Percentiles rank a stretch among this genome's conserved stretches.
Evolutionary conservation across 2,888 invertebrate genomes (phyloP).

Genomic region (Diloba caeruleocephala): DNA sequence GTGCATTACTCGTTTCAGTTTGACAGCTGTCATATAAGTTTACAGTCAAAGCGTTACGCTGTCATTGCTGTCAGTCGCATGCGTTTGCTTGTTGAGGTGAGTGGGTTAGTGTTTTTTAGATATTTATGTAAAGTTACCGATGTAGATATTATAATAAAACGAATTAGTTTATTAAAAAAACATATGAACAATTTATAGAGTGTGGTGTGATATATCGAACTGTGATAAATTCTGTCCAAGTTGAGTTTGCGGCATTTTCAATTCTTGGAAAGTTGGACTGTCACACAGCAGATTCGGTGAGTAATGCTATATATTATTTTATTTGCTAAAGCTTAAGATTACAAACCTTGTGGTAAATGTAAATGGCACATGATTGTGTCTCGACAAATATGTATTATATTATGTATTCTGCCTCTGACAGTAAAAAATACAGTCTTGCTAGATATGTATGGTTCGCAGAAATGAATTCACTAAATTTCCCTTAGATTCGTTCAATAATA

Average conservation of each 20-base stretch:
- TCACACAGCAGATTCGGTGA: constrained; percentile 79
- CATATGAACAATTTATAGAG: constrained; percentile 51
- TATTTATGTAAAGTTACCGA: constrained; percentile 52
- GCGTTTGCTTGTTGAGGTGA: constrained; percentile 38
- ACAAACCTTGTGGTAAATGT: constrained; percentile 33
- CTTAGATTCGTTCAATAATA: constrained; percentile 22
- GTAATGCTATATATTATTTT: constrained; percentile 70
- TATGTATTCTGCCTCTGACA: constrained; percentile 4
- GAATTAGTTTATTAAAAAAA: constrained; percentile 36
- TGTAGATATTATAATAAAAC: constrained; percentile 28
- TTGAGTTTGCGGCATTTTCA: constrained; percentile 69
- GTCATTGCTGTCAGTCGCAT: constrained; percentile 43
- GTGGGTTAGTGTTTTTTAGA: constrained; percentile 21
- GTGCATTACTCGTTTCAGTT: too few relatives aligned
- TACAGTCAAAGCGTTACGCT: constrained; percentile 10
- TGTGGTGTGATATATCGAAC: constrained; percentile 70
- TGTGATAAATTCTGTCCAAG: constrained; percentile 62
- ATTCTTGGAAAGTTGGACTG: constrained; percentile 85
- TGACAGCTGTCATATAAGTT: constrained; percentile 21
- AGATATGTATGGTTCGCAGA: neutral
- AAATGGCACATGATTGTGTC: constrained; percentile 10
- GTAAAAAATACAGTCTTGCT: neutral
- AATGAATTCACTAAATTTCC: constrained; percentile 22
- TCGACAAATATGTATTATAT: constrained; percentile 9
- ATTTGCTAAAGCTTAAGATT: constrained; percentile 49